These are phyloP conservation scores for Hyposoter dolosus DNA, from an alignment of 2,888 invertebrate species.

Conservation along the genomic window DNA sequence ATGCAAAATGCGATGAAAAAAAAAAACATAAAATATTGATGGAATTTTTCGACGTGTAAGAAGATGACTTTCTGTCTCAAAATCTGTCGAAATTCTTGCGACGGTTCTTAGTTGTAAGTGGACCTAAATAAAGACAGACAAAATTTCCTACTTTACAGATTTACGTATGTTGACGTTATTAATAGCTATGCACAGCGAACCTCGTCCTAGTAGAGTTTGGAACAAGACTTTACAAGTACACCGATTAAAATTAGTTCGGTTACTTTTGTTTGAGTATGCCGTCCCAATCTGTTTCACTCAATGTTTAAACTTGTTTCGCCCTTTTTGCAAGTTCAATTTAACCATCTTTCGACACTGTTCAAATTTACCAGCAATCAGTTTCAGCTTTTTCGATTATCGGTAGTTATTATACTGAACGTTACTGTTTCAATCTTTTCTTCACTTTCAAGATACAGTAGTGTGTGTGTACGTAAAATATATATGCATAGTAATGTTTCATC, in stretches of 20 bases:
- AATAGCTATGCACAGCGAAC: slow-evolving; percentile 3
- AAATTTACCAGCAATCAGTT: slow-evolving; percentile 47
- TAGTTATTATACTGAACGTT: slow-evolving; percentile 35
- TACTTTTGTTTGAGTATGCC: slow-evolving; percentile 67
- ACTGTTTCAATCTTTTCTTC: slow-evolving; percentile 16
- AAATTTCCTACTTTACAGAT: neutral
- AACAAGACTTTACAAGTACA: slow-evolving; percentile 12
- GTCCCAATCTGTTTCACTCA: slow-evolving; percentile 11
- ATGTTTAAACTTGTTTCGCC: slow-evolving; percentile 28
- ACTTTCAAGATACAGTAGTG: neutral
- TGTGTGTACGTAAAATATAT: neutral
- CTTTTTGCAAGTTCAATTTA: slow-evolving; percentile 30
- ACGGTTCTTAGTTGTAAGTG: neutral
- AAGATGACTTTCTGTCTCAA: no score
- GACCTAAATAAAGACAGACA: neutral
- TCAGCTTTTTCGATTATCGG: slow-evolving; percentile 52
- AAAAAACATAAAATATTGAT: no score
- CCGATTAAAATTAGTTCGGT: slow-evolving; percentile 53
- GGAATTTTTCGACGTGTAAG: no score
- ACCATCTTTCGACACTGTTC: slow-evolving; percentile 32
- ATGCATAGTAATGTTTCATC: slow-evolving; percentile 22
- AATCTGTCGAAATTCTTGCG: no score
- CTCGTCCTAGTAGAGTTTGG: slow-evolving; percentile 12
- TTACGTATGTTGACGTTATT: neutral
- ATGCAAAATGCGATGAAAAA: no score